Evolutionary conservation across 2,888 invertebrate species (phyloP).

Genomic region (Theodoxus fluviatilis): DNA sequence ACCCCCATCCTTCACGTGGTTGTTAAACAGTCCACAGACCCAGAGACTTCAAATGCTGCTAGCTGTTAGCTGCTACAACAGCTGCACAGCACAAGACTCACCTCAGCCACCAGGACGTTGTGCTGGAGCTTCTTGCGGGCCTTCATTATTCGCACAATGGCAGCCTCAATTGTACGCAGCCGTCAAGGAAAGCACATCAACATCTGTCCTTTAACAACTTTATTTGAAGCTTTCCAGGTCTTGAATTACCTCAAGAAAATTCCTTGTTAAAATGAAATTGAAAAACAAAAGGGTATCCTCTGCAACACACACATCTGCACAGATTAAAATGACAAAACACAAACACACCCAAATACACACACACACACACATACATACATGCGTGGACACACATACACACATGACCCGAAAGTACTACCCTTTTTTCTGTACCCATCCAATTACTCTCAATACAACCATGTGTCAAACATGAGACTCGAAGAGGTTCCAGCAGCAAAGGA

Average conservation of each 20-base stretch:
- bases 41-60: neutral
- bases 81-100: slow-evolving; percentile 39
- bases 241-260: neutral
- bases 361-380: neutral
- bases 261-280: too few relatives aligned
- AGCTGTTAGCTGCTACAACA: neutral
- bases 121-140: slow-evolving; percentile 88
- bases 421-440: neutral
- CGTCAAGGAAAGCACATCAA: slow-evolving; percentile 44
- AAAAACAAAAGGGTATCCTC: too few relatives aligned
- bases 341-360: neutral
- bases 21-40: neutral
- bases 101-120: slow-evolving; percentile 93
- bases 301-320: neutral
- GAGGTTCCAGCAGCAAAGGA: too few relatives aligned
- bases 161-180: slow-evolving; percentile 83
- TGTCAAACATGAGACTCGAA: too few relatives aligned
- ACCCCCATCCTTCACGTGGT: too few relatives aligned
- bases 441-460: neutral
- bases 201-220: neutral
- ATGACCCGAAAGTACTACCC: too few relatives aligned
- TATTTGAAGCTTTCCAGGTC: neutral
- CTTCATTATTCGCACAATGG: slow-evolving; percentile 99
- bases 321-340: neutral
- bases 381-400: neutral